Evolutionary conservation across 2,113 vertebrate species (phyloP).

Genomic region (Tachuris rubrigastra): DNA sequence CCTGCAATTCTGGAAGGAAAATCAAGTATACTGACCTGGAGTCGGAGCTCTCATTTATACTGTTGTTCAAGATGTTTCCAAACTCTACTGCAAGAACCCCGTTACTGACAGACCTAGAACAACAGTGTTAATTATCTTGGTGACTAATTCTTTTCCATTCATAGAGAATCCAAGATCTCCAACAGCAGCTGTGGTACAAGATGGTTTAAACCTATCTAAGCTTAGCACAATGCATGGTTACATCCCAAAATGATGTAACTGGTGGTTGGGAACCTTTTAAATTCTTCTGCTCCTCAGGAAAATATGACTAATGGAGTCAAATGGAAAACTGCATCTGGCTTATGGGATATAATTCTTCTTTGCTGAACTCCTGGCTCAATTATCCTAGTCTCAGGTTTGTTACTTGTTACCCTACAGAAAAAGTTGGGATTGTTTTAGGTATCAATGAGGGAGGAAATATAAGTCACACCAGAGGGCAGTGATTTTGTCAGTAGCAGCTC

Average conservation of each 20-base stretch:
- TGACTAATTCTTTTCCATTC: not conserved
- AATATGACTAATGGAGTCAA: not conserved
- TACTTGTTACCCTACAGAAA: not conserved
- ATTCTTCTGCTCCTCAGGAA: not conserved
- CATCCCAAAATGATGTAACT: not conserved
- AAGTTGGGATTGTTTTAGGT: not conserved
- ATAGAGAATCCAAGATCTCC: not conserved
- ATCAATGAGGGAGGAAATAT: not conserved
- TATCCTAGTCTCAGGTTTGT: not conserved
- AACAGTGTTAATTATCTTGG: not conserved
- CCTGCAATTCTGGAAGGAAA: not conserved
- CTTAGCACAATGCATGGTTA: not conserved
- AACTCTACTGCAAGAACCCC: constrained; percentile 84
- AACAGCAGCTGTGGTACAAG: not conserved
- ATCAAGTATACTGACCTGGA: constrained; percentile 75
- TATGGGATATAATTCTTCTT: not conserved
- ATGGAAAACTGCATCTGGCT: not conserved
- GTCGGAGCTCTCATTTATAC: constrained; percentile 74
- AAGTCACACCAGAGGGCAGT: not conserved
- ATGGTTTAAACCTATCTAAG: not conserved
- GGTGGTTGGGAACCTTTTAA: not conserved
- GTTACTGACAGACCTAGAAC: constrained; percentile 78
- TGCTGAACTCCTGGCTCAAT: not conserved
- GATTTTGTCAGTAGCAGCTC: not conserved
- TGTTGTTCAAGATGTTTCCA: constrained; percentile 79